Evolutionary conservation across 2,797 vertebrate species (phyloP).

Genomic region (Sarcophilus harrisii): DNA sequence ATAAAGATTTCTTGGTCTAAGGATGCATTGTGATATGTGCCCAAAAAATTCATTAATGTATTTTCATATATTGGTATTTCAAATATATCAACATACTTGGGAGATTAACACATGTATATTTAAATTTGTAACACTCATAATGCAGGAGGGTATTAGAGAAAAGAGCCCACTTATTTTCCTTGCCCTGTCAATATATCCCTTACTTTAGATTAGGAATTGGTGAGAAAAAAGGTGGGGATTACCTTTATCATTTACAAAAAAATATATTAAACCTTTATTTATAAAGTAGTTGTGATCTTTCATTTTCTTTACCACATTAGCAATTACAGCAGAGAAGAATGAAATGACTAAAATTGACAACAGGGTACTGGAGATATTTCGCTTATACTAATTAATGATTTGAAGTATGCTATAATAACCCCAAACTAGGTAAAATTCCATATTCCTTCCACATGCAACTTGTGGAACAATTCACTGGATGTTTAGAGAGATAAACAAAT

Average conservation of each 20-base stretch:
- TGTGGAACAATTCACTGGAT: neutral
- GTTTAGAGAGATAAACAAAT: conserved; percentile 22
- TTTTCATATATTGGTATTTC: conserved; percentile 4
- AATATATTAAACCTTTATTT: neutral
- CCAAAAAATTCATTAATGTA: conserved; percentile 11
- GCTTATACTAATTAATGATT: conserved; percentile 43
- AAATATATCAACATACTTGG: conserved; percentile 26
- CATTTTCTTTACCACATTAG: conserved; percentile 15
- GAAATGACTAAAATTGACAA: neutral
- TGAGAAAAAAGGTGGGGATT: neutral
- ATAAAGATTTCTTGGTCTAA: neutral
- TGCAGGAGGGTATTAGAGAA: neutral
- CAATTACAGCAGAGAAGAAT: conserved; percentile 6
- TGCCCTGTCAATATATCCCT: neutral
- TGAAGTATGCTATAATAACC: conserved; percentile 13
- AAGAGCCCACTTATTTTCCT: neutral
- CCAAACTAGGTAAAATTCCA: neutral
- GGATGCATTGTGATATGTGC: neutral
- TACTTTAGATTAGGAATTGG: conserved; percentile 16
- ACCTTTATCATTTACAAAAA: conserved; percentile 25
- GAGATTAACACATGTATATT: conserved; percentile 29
- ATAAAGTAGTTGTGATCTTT: conserved; percentile 17
- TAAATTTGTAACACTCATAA: conserved; percentile 13
- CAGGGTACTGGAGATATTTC: neutral
- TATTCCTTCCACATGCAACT: conserved; percentile 18